phyloP scores from a whole-genome alignment of 2,888 invertebrate genomes.

The Argyra leucocephala region DNA sequence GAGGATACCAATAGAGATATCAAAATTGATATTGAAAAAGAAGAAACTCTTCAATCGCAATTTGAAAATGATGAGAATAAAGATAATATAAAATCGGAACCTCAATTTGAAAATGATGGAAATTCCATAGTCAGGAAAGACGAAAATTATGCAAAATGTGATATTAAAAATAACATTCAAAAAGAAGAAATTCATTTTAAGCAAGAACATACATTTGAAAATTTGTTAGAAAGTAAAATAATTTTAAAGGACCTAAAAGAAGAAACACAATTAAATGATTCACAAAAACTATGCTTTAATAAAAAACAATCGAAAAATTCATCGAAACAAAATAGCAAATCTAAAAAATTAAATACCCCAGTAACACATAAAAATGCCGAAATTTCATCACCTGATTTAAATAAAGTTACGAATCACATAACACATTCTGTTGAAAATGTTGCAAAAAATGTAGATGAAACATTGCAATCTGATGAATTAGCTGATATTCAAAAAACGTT shows the following conservation, averaged over 20 bases:
- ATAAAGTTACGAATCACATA: constrained; percentile 16
- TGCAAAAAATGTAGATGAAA: constrained; percentile 4
- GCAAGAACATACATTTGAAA: neutral
- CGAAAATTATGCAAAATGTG: constrained; percentile 17
- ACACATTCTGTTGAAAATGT: constrained; percentile 3
- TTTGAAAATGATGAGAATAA: constrained; percentile 34
- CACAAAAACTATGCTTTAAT: neutral
- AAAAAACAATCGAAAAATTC: neutral
- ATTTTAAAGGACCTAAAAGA: neutral
- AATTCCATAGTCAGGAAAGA: neutral
- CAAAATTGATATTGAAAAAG: constrained; percentile 40
- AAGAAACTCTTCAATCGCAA: constrained; percentile 34
- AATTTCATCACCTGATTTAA: constrained; percentile 17
- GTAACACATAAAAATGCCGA: neutral
- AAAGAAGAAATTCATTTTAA: constrained; percentile 17
- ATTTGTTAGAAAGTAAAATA: neutral
- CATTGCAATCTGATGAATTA: constrained; percentile 44
- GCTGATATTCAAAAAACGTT: constrained; percentile 55
- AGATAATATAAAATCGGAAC: neutral
- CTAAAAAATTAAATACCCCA: neutral
- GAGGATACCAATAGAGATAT: constrained; percentile 41
- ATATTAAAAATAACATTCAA: constrained; percentile 18
- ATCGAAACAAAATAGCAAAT: neutral
- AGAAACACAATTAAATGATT: neutral
- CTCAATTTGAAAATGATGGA: neutral